phyloP scores from a whole-genome alignment of 2,888 invertebrate genomes.

The Hetaerina titia region DNA sequence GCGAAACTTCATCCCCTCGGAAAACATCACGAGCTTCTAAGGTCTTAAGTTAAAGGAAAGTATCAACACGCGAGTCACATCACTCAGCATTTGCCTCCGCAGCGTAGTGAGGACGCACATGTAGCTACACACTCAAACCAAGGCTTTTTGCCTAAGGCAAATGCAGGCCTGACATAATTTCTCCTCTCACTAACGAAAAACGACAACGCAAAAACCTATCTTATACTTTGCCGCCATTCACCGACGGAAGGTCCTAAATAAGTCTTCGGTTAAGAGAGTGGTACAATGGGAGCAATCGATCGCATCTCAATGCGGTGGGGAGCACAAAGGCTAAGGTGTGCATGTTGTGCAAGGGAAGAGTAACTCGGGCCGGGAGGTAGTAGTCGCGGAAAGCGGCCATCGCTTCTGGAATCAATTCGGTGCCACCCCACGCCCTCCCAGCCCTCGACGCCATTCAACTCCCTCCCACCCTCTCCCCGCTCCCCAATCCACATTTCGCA shows the following conservation, averaged over 20 bases:
- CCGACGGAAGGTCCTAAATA: not conserved
- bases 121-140: not conserved
- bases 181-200: not conserved
- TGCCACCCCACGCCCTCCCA: conserved; percentile 43
- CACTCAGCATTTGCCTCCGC: not conserved
- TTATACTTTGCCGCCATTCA: not conserved
- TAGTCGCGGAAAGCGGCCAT: conserved; percentile 51
- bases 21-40: not conserved
- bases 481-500: conserved; percentile 70
- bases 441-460: conserved; percentile 49
- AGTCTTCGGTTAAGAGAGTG: not conserved
- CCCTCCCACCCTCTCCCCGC: conserved; percentile 68
- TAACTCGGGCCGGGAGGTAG: conserved; percentile 37
- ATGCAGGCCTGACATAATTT: not conserved
- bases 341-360: not conserved
- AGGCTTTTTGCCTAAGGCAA: not conserved
- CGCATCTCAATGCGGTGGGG: not conserved
- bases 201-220: not conserved
- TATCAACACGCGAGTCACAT: not conserved
- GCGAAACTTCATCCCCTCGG: conserved; percentile 10
- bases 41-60: not conserved
- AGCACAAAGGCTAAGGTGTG: not conserved
- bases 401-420: conserved; percentile 64
- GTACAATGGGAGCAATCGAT: conserved; percentile 1
- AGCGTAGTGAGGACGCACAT: not conserved